Percentiles rank a stretch among this genome's conserved stretches.
These are phyloP conservation scores for Nanorana parkeri DNA, from an alignment of 2,113 vertebrate species.

Conservation along the genomic window DNA sequence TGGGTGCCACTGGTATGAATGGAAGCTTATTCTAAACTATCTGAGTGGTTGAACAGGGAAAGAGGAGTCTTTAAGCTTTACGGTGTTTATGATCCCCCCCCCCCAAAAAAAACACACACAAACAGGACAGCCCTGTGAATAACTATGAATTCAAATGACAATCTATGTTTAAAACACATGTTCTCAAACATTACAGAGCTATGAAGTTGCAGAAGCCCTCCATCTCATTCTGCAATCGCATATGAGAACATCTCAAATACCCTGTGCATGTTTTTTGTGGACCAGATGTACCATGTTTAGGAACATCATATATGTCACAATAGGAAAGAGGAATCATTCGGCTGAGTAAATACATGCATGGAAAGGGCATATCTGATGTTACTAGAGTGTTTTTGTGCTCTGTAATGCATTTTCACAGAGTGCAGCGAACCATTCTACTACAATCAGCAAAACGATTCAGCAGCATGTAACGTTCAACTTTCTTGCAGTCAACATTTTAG, in stretches of 20 bases:
- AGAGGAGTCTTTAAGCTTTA: too few relatives aligned
- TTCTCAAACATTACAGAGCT: too few relatives aligned
- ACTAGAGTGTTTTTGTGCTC: background rate
- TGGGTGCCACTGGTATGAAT: too few relatives aligned
- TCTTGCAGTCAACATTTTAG: background rate
- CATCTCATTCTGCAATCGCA: background rate
- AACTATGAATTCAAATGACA: background rate
- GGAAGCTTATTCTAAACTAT: too few relatives aligned
- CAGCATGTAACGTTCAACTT: background rate
- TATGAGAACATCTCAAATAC: background rate
- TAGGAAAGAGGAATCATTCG: slow-evolving; percentile 6
- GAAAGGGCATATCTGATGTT: slow-evolving; percentile 17
- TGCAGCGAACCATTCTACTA: background rate
- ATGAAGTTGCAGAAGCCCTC: background rate
- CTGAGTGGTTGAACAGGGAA: too few relatives aligned
- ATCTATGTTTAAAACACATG: background rate
- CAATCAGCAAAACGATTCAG: background rate
- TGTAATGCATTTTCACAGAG: slow-evolving; percentile 12
- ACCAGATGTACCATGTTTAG: background rate
- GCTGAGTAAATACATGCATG: slow-evolving; percentile 15
- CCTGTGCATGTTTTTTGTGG: background rate
- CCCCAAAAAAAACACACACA: background rate
- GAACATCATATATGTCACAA: background rate
- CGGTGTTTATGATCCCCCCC: too few relatives aligned
- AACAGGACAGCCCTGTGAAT: background rate